These are phyloP conservation scores for Meteorus sp. DNA, from an alignment of 1,140 invertebrate species.

Conservation along the genomic window DNA sequence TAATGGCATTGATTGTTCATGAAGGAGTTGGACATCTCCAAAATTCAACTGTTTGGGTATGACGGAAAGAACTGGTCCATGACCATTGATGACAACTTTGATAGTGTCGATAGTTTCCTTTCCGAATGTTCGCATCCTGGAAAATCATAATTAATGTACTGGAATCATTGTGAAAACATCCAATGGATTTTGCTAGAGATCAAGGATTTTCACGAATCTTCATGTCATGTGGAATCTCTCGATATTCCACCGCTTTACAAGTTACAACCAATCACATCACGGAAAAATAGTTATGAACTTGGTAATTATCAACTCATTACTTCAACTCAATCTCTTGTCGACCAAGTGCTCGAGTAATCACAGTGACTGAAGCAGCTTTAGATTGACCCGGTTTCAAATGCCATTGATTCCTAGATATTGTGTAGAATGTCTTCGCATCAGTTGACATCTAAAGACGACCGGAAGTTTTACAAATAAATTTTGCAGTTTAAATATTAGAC, in stretches of 20 bases:
- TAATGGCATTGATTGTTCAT: constrained; percentile 36
- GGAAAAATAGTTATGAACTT: background rate
- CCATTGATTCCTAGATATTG: constrained; percentile 37
- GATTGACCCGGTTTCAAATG: constrained; percentile 37
- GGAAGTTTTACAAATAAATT: too few relatives aligned
- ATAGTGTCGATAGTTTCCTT: constrained; percentile 23
- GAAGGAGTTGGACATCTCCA: constrained; percentile 45
- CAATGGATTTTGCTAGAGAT: too few relatives aligned
- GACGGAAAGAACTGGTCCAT: constrained; percentile 53
- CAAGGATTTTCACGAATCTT: too few relatives aligned
- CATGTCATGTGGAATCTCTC: too few relatives aligned
- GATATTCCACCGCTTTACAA: too few relatives aligned
- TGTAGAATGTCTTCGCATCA: constrained; percentile 32
- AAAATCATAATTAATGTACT: too few relatives aligned
- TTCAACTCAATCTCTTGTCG: constrained; percentile 31
- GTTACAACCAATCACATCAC: too few relatives aligned
- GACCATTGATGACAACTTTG: constrained; percentile 49
- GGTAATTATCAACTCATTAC: constrained; percentile 17
- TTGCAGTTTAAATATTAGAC: too few relatives aligned
- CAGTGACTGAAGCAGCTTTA: constrained; percentile 33
- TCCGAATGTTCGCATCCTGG: constrained; percentile 43
- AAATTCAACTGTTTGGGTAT: constrained; percentile 46
- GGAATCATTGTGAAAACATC: too few relatives aligned
- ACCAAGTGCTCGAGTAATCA: constrained; percentile 40
- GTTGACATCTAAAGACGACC: constrained; percentile 30